Conservation (phyloP, 2,113 vertebrate genomes). For the Bagarius yarrelli region DNA sequence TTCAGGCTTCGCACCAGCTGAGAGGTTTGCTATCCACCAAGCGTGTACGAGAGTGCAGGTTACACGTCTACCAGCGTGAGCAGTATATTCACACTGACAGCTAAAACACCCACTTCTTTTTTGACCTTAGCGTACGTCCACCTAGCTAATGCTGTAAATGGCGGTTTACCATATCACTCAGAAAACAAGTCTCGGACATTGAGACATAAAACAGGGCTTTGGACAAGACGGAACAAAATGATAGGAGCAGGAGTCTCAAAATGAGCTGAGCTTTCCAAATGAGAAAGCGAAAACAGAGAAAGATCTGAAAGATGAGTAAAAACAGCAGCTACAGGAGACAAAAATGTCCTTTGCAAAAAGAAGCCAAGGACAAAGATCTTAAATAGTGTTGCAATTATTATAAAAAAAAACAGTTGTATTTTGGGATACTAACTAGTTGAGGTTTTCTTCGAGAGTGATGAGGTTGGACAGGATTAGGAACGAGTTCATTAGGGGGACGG, state of each 20-base stretch:
- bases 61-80: constrained; percentile 30
- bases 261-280: not conserved
- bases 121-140: constrained; percentile 34
- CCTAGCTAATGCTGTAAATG: not conserved
- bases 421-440: too few species aligned
- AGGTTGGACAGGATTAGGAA: too few species aligned
- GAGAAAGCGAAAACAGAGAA: not conserved
- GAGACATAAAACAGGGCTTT: not conserved
- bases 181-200: not conserved
- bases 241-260: not conserved
- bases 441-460: too few species aligned
- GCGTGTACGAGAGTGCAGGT: not conserved
- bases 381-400: not conserved
- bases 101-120: constrained; percentile 31
- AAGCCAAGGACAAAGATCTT: not conserved
- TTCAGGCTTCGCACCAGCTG: constrained; percentile 25
- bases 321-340: not conserved
- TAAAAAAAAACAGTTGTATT: not conserved
- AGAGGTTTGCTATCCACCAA: not conserved
- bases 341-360: not conserved
- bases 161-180: constrained; percentile 22
- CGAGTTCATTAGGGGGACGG: too few species aligned
- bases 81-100: constrained; percentile 33
- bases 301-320: not conserved
- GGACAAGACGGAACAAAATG: not conserved